phyloP scores from a whole-genome alignment of 2,113 vertebrate species.

The Microcebus ravelobensis region DNA sequence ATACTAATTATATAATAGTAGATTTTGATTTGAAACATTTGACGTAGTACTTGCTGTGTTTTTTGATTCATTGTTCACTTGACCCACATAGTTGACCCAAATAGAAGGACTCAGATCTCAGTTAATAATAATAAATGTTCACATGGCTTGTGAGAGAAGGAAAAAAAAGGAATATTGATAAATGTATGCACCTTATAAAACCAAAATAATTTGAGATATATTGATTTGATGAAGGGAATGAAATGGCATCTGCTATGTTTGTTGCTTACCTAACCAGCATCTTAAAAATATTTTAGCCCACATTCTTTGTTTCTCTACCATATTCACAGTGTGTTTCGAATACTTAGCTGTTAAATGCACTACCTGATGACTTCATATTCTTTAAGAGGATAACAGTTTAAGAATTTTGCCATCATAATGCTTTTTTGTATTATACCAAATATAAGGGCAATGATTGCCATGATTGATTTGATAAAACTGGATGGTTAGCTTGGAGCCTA shows the following conservation, averaged over 20 bases:
- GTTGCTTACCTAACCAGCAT: background rate
- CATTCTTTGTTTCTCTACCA: background rate
- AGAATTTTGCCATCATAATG: background rate
- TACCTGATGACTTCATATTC: background rate
- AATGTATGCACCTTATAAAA: background rate
- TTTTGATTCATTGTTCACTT: background rate
- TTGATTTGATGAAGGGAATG: background rate
- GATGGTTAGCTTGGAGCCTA: background rate
- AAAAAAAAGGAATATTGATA: background rate
- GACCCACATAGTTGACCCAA: background rate
- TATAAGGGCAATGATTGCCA: background rate
- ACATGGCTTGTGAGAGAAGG: too few species aligned
- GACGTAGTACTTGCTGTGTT: background rate
- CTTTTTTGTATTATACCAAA: background rate
- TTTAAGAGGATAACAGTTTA: background rate
- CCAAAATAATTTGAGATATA: background rate
- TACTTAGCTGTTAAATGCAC: background rate
- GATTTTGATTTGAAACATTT: background rate
- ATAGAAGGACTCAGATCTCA: background rate
- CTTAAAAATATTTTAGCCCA: conserved; percentile 23
- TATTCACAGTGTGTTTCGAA: background rate
- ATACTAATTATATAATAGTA: background rate
- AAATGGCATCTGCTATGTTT: background rate
- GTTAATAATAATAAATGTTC: background rate
- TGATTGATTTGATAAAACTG: conserved; percentile 11